A percentile compares a stretch with the other conserved stretches of the same genome.
Evolutionary conservation across 2,797 vertebrate species (phyloP).

Genomic region (Hemibagrus guttatus): DNA sequence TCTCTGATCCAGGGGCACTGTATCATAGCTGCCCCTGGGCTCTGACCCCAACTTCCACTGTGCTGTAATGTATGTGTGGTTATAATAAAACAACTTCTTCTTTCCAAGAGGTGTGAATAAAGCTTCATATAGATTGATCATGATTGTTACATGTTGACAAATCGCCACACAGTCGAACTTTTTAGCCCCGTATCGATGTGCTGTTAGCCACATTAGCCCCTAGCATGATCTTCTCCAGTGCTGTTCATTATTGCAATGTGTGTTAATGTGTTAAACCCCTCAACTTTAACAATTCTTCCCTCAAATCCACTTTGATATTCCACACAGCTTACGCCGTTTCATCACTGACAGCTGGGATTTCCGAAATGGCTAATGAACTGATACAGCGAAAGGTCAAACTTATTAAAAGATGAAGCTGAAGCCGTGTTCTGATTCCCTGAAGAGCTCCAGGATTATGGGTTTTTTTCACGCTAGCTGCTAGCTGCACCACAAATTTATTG

Average conservation of each 20-base stretch:
- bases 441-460: conserved; percentile 16
- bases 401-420: conserved; percentile 42
- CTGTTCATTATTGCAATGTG: background rate
- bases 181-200: background rate
- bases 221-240: background rate
- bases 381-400: conserved; percentile 52
- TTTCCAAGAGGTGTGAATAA: background rate
- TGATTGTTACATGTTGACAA: background rate
- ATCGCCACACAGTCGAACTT: background rate
- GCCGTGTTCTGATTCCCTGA: conserved; percentile 19
- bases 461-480: background rate
- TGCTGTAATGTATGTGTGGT: no score
- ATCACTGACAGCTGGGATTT: background rate
- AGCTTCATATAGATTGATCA: background rate
- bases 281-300: background rate
- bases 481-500: background rate
- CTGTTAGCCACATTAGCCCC: background rate
- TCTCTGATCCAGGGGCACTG: no score
- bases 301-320: conserved; percentile 28
- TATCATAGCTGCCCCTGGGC: no score
- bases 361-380: conserved; percentile 39
- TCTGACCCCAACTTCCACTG: no score
- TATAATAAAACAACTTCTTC: no score
- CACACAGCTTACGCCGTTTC: background rate
- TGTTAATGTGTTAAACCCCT: background rate